Base-by-base conservation (phyloP, 37 sponge, comb jelly and placozoan species). In the Beroe forskalii region DNA sequence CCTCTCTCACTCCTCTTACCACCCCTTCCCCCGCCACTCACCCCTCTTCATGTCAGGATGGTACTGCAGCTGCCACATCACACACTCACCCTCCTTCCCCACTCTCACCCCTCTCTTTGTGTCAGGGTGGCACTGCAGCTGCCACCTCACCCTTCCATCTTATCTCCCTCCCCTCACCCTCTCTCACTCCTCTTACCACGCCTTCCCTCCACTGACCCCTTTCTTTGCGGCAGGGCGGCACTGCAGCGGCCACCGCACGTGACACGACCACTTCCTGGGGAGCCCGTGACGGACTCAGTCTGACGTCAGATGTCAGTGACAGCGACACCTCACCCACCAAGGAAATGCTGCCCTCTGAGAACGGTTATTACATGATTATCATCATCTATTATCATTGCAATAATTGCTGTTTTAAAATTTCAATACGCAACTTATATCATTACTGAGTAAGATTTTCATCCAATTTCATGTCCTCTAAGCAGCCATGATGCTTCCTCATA, bases 291-390 rank as follows among this genome's bases (percentile, higher is more conserved):
- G 55, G 55, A 48, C 55, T 48, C 55, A 17, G 55, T 48, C 55
- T 48, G 12, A 48, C 55, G 55, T 48, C 55, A 12, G 55, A 48
- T 48, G 38, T 36, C 38, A 69, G 72, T 69, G 66, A 63, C 30
- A 63, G 66, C 30, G 72, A 69, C 38, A 69, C 72, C 36, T 32
- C 33, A 14, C 72, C 72, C 8, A 37, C 12, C 33, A 69, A 69
- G 72, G 38, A 48, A 48, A 48, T 48, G 55, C 55, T 48, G 55
- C 55, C 55, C 55, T 48, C 55, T 48, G 55, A 48, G 12, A 48
- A 48, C 55, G 55, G 55, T 48, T 17, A 48, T n/a, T n/a, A n/a
- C n/a, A n/a, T n/a, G n/a, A n/a, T n/a, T n/a, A n/a, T n/a, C n/a
- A n/a, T n/a, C n/a, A n/a, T n/a, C n/a, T n/a, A n/a, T n/a, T n/a